Percentiles rank a stretch among this genome's conserved stretches.
Conservation (phyloP, 2,888 invertebrate genomes). For the Odontomyia ornata region DNA sequence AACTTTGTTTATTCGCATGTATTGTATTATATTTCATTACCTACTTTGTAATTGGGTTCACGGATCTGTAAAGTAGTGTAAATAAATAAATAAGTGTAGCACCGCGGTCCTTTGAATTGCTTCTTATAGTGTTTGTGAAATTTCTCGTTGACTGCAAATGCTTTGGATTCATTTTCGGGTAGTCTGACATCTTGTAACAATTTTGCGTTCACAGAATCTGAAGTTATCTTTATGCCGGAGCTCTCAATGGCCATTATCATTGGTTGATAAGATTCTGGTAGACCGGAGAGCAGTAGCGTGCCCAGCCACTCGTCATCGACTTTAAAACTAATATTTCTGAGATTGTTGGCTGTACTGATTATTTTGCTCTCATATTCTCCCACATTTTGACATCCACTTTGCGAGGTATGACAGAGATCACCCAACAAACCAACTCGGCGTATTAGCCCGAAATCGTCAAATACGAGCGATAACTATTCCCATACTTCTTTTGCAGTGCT, state of each 20-base stretch:
- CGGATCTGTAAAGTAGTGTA: too few relatives aligned
- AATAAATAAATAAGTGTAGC: too few relatives aligned
- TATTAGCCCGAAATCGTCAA: constrained; percentile 19
- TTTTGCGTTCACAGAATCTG: too few relatives aligned
- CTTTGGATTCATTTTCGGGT: too few relatives aligned
- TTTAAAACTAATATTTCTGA: neutral
- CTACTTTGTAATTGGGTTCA: too few relatives aligned
- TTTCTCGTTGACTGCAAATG: too few relatives aligned
- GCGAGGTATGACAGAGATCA: neutral
- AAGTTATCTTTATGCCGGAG: constrained; percentile 25
- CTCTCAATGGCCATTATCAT: constrained; percentile 46
- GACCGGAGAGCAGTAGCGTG: neutral
- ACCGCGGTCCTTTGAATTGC: too few relatives aligned
- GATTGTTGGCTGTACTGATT: constrained; percentile 7
- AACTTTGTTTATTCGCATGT: too few relatives aligned
- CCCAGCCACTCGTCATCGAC: constrained; percentile 14
- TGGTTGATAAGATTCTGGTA: constrained; percentile 16
- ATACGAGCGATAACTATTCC: neutral
- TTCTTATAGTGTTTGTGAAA: too few relatives aligned
- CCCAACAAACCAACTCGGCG: constrained; percentile 16
- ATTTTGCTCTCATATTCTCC: constrained; percentile 11
- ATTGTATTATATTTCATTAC: too few relatives aligned
- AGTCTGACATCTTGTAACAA: too few relatives aligned
- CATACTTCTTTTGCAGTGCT: constrained; percentile 20
- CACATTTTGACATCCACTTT: neutral